These are phyloP conservation scores for Smittia aterrima DNA, from an alignment of 2,888 invertebrate genomes.

Conservation along the genomic window DNA sequence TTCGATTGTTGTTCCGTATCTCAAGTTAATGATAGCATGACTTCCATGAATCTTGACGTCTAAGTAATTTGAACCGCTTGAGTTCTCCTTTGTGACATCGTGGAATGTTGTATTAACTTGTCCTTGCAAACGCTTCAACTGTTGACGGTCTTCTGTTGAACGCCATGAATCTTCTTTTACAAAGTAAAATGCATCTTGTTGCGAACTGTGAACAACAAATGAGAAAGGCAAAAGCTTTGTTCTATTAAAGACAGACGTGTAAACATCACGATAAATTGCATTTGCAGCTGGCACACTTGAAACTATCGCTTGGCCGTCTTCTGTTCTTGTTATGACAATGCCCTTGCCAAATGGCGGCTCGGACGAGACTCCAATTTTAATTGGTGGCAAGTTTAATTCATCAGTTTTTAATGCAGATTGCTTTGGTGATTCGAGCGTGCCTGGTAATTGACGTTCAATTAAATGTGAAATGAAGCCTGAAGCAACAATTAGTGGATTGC, in stretches of 20 bases:
- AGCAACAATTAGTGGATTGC: slow-evolving; percentile 64
- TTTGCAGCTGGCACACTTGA: slow-evolving; percentile 87
- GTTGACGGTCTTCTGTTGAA: slow-evolving; percentile 83
- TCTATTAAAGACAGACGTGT: slow-evolving; percentile 88
- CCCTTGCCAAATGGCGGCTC: slow-evolving; percentile 87
- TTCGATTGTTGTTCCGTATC: slow-evolving; percentile 91
- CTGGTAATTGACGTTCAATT: slow-evolving; percentile 75
- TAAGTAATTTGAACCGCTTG: slow-evolving; percentile 70
- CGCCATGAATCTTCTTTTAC: slow-evolving; percentile 90
- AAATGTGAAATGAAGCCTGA: slow-evolving; percentile 83
- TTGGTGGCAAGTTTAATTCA: slow-evolving; percentile 70
- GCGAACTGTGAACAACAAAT: slow-evolving; percentile 81
- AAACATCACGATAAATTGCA: slow-evolving; percentile 86
- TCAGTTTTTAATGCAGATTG: slow-evolving; percentile 77
- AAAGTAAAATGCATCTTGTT: slow-evolving; percentile 90
- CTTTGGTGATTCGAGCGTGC: slow-evolving; percentile 73
- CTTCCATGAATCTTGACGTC: slow-evolving; percentile 89
- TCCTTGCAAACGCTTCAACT: slow-evolving; percentile 83
- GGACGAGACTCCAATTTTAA: slow-evolving; percentile 76
- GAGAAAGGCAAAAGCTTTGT: slow-evolving; percentile 84
- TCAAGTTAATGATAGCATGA: slow-evolving; percentile 85
- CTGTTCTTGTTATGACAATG: slow-evolving; percentile 77
- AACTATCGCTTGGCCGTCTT: slow-evolving; percentile 76
- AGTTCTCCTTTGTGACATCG: slow-evolving; percentile 69
- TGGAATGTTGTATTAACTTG: slow-evolving; percentile 91